Evolutionary conservation across 1,140 invertebrate species (phyloP).

Genomic region (Zaprionus capensis): DNA sequence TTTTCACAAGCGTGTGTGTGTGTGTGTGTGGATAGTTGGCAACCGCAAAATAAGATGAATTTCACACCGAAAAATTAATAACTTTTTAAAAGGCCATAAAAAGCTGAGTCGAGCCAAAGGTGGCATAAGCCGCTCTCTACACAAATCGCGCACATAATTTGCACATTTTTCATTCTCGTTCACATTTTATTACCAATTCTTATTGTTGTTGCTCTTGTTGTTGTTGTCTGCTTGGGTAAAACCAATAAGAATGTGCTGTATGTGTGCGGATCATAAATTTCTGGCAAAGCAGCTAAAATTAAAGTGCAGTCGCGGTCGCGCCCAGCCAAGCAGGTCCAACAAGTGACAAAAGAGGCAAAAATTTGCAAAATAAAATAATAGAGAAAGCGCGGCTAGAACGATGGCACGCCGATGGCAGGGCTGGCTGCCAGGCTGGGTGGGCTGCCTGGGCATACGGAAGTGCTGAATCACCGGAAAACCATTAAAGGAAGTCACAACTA

Average conservation of each 20-base stretch:
- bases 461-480: conserved; percentile 76
- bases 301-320: conserved; percentile 44
- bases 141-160: conserved; percentile 39
- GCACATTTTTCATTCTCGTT: conserved; percentile 40
- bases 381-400: conserved; percentile 12
- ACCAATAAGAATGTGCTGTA: conserved; percentile 41
- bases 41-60: conserved; percentile 52
- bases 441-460: conserved; percentile 45
- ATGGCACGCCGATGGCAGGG: conserved; percentile 2
- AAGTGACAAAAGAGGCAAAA: conserved; percentile 57
- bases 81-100: conserved; percentile 44
- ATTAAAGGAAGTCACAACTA: conserved; percentile 77
- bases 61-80: conserved; percentile 46
- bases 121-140: conserved; percentile 17
- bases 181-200: conserved; percentile 8
- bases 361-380: conserved; percentile 54
- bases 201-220: neutral
- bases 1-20: conserved; percentile 13
- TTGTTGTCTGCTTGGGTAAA: conserved; percentile 21
- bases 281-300: conserved; percentile 36
- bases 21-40: conserved; percentile 14
- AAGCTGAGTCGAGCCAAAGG: conserved; percentile 24
- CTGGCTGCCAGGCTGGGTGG: neutral
- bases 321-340: conserved; percentile 50
- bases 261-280: conserved; percentile 37